phyloP scores from a whole-genome alignment of 2,797 vertebrate species.

The Tragopan temminckii region DNA sequence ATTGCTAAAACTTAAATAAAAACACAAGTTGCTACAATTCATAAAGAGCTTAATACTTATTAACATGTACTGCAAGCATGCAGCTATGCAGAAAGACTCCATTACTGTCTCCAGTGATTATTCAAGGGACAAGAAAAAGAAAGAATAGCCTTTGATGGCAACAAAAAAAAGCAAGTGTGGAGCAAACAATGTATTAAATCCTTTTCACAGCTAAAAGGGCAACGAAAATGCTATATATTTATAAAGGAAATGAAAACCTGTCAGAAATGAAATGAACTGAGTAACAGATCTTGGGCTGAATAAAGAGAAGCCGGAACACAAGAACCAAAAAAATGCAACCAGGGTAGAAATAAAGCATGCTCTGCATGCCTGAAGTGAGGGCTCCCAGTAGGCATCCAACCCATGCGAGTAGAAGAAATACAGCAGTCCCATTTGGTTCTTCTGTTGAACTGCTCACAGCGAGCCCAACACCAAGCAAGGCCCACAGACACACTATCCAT shows the following conservation, averaged over 20 bases:
- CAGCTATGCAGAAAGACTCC: conserved; percentile 34
- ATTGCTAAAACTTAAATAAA: conserved; percentile 59
- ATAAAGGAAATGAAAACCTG: conserved; percentile 78
- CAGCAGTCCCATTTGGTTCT: neutral
- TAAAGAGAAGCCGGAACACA: conserved; percentile 50
- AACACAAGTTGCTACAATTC: conserved; percentile 60
- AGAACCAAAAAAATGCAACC: neutral
- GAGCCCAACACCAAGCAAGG: fast-evolving
- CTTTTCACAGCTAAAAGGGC: conserved; percentile 72
- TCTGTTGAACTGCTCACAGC: neutral
- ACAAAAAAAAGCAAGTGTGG: conserved; percentile 48
- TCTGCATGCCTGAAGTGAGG: neutral
- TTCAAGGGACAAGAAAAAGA: conserved; percentile 11
- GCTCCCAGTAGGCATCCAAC: neutral
- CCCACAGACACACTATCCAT: neutral
- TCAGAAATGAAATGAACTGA: conserved; percentile 68
- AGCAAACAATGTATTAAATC: conserved; percentile 73
- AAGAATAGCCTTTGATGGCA: conserved; percentile 62
- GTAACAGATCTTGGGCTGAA: conserved; percentile 62
- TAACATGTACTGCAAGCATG: conserved; percentile 33
- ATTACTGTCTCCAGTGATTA: conserved; percentile 51
- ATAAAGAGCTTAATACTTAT: conserved; percentile 69
- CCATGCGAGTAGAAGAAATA: neutral
- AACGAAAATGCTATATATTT: conserved; percentile 75
- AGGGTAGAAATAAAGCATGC: neutral